These are phyloP conservation scores for Papilio elwesi DNA, from an alignment of 2,888 invertebrate genomes.

Conservation along the genomic window DNA sequence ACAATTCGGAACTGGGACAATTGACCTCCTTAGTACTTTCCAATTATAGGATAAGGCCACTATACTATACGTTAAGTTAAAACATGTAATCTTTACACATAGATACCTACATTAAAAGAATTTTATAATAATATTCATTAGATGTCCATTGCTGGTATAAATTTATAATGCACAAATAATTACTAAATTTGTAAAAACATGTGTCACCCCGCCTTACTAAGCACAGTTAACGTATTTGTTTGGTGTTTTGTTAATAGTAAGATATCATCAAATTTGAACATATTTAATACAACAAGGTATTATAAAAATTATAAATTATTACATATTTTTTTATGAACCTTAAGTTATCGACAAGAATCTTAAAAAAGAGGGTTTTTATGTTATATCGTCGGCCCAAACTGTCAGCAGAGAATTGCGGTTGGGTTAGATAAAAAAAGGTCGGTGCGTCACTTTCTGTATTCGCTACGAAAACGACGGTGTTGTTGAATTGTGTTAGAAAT, in stretches of 20 bases:
- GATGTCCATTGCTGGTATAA: too few relatives aligned
- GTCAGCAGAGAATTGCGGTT: slow-evolving; percentile 81
- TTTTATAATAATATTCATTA: too few relatives aligned
- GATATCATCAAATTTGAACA: neutral
- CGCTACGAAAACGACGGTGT: slow-evolving; percentile 22
- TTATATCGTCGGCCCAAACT: slow-evolving; percentile 76
- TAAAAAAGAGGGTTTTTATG: slow-evolving; percentile 52
- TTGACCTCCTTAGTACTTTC: slow-evolving; percentile 19
- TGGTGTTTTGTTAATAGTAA: neutral
- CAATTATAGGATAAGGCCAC: slow-evolving; percentile 13
- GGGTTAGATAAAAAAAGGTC: slow-evolving; percentile 81
- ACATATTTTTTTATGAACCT: slow-evolving; percentile 22
- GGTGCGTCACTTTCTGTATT: slow-evolving; percentile 73
- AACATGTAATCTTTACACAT: too few relatives aligned
- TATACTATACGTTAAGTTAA: neutral
- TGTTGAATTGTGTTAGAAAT: slow-evolving; percentile 29
- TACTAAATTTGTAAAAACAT: too few relatives aligned
- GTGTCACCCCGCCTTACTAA: too few relatives aligned
- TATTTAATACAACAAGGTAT: neutral
- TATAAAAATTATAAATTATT: slow-evolving; percentile 2
- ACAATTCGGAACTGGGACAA: slow-evolving; percentile 17
- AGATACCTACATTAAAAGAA: too few relatives aligned
- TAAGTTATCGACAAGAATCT: slow-evolving; percentile 26
- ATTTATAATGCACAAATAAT: too few relatives aligned
- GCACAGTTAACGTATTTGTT: too few relatives aligned